These are phyloP conservation scores for Glossophaga mutica DNA, from an alignment of 2,797 vertebrate species.

Conservation along the genomic window DNA sequence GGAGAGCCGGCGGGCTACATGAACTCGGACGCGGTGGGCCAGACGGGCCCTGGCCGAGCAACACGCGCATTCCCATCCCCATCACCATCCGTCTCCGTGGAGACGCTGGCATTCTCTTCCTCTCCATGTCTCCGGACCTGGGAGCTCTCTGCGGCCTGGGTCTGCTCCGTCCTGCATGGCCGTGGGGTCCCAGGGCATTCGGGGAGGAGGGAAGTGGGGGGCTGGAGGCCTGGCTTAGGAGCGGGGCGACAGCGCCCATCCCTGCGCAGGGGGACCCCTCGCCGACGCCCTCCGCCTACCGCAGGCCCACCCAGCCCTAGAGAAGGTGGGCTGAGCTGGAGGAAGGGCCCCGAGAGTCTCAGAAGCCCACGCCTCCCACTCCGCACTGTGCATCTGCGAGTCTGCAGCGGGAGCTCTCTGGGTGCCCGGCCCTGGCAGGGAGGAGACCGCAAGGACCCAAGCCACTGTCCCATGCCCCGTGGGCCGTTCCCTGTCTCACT, in stretches of 20 bases:
- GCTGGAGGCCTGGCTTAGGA: background rate
- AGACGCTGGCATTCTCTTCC: background rate
- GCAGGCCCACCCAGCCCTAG: background rate
- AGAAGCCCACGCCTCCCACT: rapidly evolving
- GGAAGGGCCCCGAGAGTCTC: rapidly evolving
- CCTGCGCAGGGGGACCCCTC: rapidly evolving
- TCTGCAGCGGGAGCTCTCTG: background rate
- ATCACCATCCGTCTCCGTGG: background rate
- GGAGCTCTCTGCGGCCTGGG: background rate
- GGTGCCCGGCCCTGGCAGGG: rapidly evolving
- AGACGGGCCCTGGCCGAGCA: too few species aligned
- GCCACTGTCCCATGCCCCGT: rapidly evolving
- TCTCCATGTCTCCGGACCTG: background rate
- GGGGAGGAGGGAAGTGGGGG: background rate
- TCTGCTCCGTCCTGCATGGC: background rate
- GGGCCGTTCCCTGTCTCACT: rapidly evolving
- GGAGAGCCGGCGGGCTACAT: too few species aligned
- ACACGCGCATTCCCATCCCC: too few species aligned
- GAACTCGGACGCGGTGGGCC: background rate
- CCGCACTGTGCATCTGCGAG: rapidly evolving
- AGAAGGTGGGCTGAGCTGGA: background rate
- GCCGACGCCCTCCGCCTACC: rapidly evolving
- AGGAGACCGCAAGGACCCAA: background rate
- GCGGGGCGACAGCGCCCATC: rapidly evolving
- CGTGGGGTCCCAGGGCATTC: background rate